Conservation (phyloP, 2,113 vertebrate species). For the Lethenteron reissneri region DNA sequence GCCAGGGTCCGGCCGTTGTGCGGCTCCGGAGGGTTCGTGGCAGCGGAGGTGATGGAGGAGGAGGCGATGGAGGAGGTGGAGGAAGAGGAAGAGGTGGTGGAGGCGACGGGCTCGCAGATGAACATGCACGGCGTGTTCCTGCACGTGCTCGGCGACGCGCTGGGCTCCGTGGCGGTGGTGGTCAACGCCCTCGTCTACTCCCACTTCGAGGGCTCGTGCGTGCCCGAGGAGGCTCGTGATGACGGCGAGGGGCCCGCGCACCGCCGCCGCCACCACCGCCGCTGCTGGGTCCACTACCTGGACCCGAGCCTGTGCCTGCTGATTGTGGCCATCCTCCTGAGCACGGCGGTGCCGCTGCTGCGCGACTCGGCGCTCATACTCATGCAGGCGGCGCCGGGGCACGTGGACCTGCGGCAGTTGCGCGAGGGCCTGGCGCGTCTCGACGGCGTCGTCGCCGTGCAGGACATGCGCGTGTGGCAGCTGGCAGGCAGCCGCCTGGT, state of each 20-base stretch:
- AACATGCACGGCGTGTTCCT: conserved; percentile 5
- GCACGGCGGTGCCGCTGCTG: conserved; percentile 5
- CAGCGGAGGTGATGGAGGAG: too few species aligned
- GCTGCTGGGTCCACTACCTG: not conserved
- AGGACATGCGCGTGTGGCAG: conserved; percentile 5
- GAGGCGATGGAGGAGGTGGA: too few species aligned
- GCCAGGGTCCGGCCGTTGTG: too few species aligned
- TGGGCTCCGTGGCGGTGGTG: not conserved
- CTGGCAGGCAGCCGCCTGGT: not conserved
- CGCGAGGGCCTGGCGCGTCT: not conserved
- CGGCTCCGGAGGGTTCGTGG: too few species aligned
- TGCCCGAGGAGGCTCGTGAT: too few species aligned
- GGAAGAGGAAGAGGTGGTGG: not conserved
- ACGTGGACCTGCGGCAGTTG: not conserved
- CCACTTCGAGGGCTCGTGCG: not conserved
- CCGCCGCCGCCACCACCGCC: not conserved
- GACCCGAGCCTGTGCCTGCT: not conserved
- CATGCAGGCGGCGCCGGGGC: conserved; percentile 1
- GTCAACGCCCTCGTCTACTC: conserved; percentile 1
- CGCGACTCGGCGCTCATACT: not conserved
- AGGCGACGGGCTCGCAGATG: conserved; percentile 1
- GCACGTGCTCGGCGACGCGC: conserved; percentile 5
- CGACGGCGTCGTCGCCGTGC: not conserved
- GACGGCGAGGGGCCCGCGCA: not conserved
- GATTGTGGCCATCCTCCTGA: conserved; percentile 1